These are phyloP conservation scores for Orthonychiurus folsomi DNA, from an alignment of 2,888 invertebrate species.

Conservation along the genomic window DNA sequence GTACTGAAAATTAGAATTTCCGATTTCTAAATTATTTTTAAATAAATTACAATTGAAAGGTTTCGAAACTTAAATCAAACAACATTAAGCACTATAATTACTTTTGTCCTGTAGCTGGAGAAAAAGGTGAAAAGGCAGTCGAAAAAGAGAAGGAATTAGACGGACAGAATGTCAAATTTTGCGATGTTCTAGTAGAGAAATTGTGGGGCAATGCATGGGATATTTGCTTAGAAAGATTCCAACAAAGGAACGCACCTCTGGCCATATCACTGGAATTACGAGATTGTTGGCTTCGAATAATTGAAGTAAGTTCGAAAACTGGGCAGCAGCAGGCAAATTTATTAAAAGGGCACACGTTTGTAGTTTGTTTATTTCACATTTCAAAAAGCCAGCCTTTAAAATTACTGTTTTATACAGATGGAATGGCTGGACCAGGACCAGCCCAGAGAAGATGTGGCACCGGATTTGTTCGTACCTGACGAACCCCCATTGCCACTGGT, in stretches of 20 bases:
- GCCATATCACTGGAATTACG: conserved; percentile 19
- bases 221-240: conserved; percentile 24
- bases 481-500: conserved; percentile 21
- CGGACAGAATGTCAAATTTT: neutral
- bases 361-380: neutral
- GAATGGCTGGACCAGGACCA: neutral
- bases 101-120: neutral
- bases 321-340: too few species aligned
- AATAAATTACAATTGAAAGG: too few species aligned
- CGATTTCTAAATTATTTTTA: too few species aligned
- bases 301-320: too few species aligned
- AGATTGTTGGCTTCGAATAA: conserved; percentile 24
- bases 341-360: neutral
- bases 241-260: conserved; percentile 16
- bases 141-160: neutral
- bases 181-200: neutral
- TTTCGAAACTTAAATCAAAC: neutral
- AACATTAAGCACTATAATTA: neutral
- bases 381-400: neutral
- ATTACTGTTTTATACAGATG: neutral
- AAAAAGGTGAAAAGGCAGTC: neutral
- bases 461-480: conserved; percentile 10
- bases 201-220: conserved; percentile 14
- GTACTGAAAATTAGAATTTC: too few species aligned
- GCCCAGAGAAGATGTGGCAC: neutral